Base-by-base conservation (phyloP, 2,113 vertebrate species). In the Pontoporia blainvillei region DNA sequence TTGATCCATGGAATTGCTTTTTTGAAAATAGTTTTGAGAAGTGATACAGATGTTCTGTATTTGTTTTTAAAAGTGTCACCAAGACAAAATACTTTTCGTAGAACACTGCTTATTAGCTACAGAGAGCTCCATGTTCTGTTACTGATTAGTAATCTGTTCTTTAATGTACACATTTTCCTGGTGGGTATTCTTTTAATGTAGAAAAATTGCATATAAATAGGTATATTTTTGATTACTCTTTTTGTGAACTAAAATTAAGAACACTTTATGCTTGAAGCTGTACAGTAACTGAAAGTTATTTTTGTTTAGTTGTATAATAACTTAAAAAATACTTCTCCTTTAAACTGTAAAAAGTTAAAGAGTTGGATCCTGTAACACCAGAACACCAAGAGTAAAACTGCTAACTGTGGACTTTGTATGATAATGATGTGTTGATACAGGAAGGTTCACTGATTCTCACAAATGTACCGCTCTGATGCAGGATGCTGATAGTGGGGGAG, bases 1-100 rank as follows among this genome's bases (percentile, higher is more conserved):
- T 91, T 95, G 52, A 69, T 71, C 6, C 20, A 31, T 76, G 21
- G 31, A 44, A 71, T 83, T 85, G 14, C 29, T 75, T 84, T 86
- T 86, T 92, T 91, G 31, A 46, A 85, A 75, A 84, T 84, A 34
- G 6, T 83, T 84, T 89, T 95, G 86, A 95, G n/a, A 91, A 57
- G 73, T 85, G 21, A 71, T 95, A 49, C 20, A 78, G 49, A 73
- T 92, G 9, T 94, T 57, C 69, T 61, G 1, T 85, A 44, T 87
- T 46, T 87, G 11, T 86, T 90, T 95, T 92, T 52, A 85, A 72
- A 95, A 61, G 14, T 91, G 90, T 84, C 59, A 75, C 23, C n/a
- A 75, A 59, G 34, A 61, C 23, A 95, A 44, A 86, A 14, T 36
- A 41, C 52, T 72, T 94, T 46, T 41, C 34, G 31, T 8, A 39